phyloP scores from a whole-genome alignment of 2,888 invertebrate species.

The Baronia brevicornis region DNA sequence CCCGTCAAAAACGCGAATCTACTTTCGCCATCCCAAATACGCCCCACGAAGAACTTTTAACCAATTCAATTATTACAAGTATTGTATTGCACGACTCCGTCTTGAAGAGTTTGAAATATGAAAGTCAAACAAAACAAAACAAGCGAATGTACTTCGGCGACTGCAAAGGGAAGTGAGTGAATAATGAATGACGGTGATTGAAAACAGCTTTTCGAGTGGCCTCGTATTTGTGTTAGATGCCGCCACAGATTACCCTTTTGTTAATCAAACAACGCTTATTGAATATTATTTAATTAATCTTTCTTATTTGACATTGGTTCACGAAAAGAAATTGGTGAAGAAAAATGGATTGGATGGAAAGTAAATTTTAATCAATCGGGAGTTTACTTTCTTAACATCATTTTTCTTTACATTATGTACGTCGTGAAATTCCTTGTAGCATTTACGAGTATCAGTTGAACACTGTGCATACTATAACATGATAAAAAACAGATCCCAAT shows the following conservation, averaged over 20 bases:
- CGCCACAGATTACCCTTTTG: conserved; percentile 71
- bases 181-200: conserved; percentile 72
- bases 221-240: conserved; percentile 71
- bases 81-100: conserved; percentile 52
- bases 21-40: conserved; percentile 39
- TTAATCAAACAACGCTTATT: conserved; percentile 71
- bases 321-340: conserved; percentile 25
- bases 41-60: conserved; percentile 39
- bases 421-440: background rate
- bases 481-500: conserved; percentile 8
- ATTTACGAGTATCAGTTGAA: conserved; percentile 45
- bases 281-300: conserved; percentile 72
- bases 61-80: conserved; percentile 52
- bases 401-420: background rate
- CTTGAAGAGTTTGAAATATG: conserved; percentile 57
- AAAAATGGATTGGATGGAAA: conserved; percentile 26
- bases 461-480: conserved; percentile 34
- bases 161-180: conserved; percentile 69
- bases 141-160: conserved; percentile 60
- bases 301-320: conserved; percentile 59
- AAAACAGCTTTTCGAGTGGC: conserved; percentile 62
- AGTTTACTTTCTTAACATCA: background rate
- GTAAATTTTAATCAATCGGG: background rate
- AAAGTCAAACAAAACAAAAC: conserved; percentile 71
- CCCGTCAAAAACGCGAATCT: conserved; percentile 26